Conservation (phyloP, 2,888 invertebrate genomes). For the Acronicta aceris region DNA sequence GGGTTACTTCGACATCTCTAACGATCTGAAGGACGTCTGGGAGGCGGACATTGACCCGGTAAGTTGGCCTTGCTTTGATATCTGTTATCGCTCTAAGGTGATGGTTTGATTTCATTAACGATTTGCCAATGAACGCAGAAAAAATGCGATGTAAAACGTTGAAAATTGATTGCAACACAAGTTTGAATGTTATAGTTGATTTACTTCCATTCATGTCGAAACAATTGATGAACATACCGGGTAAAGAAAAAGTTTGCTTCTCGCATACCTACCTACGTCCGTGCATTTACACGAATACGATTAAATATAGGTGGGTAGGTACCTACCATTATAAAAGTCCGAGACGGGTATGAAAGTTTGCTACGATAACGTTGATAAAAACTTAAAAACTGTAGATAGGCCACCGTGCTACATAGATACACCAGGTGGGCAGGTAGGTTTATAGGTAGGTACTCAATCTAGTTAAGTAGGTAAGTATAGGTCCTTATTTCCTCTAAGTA, state of each 20-base stretch:
- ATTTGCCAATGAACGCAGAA: slow-evolving; percentile 27
- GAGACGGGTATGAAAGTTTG: slow-evolving; percentile 46
- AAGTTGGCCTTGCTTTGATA: slow-evolving; percentile 87
- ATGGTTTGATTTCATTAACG: slow-evolving; percentile 50
- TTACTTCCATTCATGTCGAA: slow-evolving; percentile 41
- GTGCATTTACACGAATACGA: too few relatives aligned
- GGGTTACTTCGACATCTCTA: slow-evolving; percentile 93
- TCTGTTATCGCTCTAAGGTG: slow-evolving; percentile 71
- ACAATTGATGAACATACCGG: slow-evolving; percentile 44
- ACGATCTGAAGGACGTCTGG: slow-evolving; percentile 94
- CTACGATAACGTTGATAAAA: slow-evolving; percentile 47
- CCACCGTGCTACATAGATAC: too few relatives aligned
- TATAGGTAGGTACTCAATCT: slow-evolving; percentile 7
- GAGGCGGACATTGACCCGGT: slow-evolving; percentile 95
- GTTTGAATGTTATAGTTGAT: slow-evolving; percentile 27
- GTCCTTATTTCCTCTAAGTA: slow-evolving; percentile 5
- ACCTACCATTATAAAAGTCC: slow-evolving; percentile 36
- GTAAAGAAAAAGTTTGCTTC: slow-evolving; percentile 38
- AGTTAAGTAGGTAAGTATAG: not conserved
- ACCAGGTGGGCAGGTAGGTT: too few relatives aligned
- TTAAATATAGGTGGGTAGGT: too few relatives aligned
- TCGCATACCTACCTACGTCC: slow-evolving; percentile 27
- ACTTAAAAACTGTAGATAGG: slow-evolving; percentile 12
- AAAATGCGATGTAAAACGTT: slow-evolving; percentile 22
- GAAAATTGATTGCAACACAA: slow-evolving; percentile 23